phyloP scores from a whole-genome alignment of 2,888 invertebrate genomes.

The Leptopilina myrica region DNA sequence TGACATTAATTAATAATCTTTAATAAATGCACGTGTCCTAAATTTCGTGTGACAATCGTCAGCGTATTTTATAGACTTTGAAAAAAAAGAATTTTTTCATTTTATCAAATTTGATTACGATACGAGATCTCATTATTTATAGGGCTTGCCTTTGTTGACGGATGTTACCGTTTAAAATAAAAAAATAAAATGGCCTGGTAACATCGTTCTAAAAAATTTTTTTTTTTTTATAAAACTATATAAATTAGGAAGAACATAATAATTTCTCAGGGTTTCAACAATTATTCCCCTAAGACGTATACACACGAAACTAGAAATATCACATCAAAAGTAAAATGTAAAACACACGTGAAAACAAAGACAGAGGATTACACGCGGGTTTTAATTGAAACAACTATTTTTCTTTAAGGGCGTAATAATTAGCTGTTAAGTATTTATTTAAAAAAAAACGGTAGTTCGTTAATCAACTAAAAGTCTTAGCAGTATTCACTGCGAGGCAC shows the following conservation, averaged over 20 bases:
- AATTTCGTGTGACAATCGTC: constrained; percentile 73
- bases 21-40: constrained; percentile 74
- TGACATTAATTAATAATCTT: constrained; percentile 63
- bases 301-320: constrained; percentile 71
- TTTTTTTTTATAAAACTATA: constrained; percentile 15
- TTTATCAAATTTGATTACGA: constrained; percentile 42
- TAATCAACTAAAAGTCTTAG: constrained; percentile 57
- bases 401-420: constrained; percentile 58
- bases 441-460: constrained; percentile 47
- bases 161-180: constrained; percentile 39
- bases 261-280: constrained; percentile 41
- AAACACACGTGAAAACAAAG: constrained; percentile 66
- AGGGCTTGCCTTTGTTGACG: constrained; percentile 19
- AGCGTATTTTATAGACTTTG: constrained; percentile 72
- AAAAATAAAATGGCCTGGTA: constrained; percentile 46
- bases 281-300: constrained; percentile 47
- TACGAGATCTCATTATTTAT: constrained; percentile 33
- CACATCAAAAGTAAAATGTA: constrained; percentile 68
- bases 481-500: constrained; percentile 55
- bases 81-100: not conserved
- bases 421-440: constrained; percentile 53
- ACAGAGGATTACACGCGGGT: constrained; percentile 64
- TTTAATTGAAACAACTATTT: constrained; percentile 55
- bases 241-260: constrained; percentile 44
- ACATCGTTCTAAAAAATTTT: constrained; percentile 11